Evolutionary conservation across 2,797 vertebrate genomes (phyloP), one percentile per base, ranked within the genome.

Genomic region (Coracias cyanogaster): DNA sequence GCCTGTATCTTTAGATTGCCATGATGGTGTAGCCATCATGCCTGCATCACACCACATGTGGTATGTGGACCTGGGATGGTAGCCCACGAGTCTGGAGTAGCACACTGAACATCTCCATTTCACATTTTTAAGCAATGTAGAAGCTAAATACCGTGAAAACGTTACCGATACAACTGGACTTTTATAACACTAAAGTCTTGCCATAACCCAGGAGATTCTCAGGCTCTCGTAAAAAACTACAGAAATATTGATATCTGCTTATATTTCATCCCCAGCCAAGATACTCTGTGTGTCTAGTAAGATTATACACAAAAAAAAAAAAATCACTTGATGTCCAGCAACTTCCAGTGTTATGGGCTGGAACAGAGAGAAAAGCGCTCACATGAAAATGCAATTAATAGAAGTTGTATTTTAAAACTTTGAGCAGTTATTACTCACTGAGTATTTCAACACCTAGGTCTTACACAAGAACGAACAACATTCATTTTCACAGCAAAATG

Each of bases 201-300:
- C 54, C 52, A 4, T 3, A 46, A 64, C 9, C 41, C 74, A 19
- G 22, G 0, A 41, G 37, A 33, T 15, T 7, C 54, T n/a, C 24
- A 5, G 0, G 0, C 3, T 52, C 45, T 4, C 2, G 0, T 0
- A 9, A 61, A 25, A 46, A 66, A 2, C 25, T 5, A 26, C 3
- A 5, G 3, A 3, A 26, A 22, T 9, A 37, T 2, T 15, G 28
- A 7, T 13, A 10, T 15, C 45, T 74, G 61, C 62, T 31, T 11
- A 25, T 28, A 19, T 57, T 46, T 64, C 86, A 57, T 17, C 64
- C 45, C 29, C 74, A 39, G 35, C 41, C 24, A 3, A 26, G 79
- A 6, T 3, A 18, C 10, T 10, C 43, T 18, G n/a, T 28, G 21
- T 5, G 21, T 4, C 58, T 49, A 21, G 7, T 6, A 4, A 45